phyloP scores from a whole-genome alignment of 92 coral and sea anemone genomes.

The Diadumene lineata region DNA sequence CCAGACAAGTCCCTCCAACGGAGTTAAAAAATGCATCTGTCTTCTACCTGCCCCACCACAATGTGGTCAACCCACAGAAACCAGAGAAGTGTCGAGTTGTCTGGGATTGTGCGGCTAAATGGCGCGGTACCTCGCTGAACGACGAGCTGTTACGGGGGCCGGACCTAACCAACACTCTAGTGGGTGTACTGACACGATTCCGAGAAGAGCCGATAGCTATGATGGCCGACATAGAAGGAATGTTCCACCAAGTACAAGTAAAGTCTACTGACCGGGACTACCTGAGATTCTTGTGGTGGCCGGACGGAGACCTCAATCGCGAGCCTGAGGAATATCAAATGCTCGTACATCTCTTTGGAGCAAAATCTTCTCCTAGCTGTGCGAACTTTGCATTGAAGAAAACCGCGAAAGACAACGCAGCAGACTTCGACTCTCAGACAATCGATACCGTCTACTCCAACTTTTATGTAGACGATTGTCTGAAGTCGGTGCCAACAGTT shows the following conservation, averaged over 20 bases:
- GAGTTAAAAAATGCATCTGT: constrained; percentile 5
- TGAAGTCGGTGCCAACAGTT: constrained; percentile 22
- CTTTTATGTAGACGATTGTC: constrained; percentile 34
- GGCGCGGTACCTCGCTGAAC: constrained; percentile 43
- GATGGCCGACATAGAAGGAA: constrained; percentile 44
- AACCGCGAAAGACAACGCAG: constrained; percentile 43
- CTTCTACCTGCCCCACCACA: constrained; percentile 34
- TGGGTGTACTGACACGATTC: constrained; percentile 57
- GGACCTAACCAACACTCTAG: constrained; percentile 59
- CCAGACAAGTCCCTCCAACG: constrained; percentile 12
- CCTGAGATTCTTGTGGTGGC: constrained; percentile 57
- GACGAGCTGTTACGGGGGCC: constrained; percentile 69
- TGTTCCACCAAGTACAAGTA: constrained; percentile 56
- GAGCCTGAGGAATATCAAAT: constrained; percentile 47
- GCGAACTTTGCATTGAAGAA: constrained; percentile 42
- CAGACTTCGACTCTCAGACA: constrained; percentile 35
- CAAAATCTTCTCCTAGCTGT: constrained; percentile 41
- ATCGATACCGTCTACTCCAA: constrained; percentile 16
- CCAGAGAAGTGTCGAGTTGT: constrained; percentile 53
- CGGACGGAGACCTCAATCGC: constrained; percentile 31
- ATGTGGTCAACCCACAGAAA: constrained; percentile 28
- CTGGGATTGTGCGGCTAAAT: constrained; percentile 58
- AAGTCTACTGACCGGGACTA: constrained; percentile 36
- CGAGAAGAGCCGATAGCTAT: constrained; percentile 48
- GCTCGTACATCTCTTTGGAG: constrained; percentile 55